Base-by-base conservation (phyloP, 1,140 invertebrate species). In the Sinonovacula constricta region DNA sequence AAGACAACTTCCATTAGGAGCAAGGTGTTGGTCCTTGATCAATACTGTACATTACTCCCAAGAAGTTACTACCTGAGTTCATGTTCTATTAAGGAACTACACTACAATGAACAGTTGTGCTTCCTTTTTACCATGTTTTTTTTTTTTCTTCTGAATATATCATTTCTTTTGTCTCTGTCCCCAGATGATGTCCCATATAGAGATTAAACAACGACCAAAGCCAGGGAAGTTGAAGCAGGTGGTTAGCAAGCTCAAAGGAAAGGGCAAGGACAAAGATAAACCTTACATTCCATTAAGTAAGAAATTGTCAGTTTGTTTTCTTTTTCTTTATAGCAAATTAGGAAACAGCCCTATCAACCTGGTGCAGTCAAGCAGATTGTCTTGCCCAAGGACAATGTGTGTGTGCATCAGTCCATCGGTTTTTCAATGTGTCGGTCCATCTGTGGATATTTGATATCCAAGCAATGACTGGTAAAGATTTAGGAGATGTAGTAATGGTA, bases 221-320 rank as follows among this genome's bases (percentile, higher is more conserved):
- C 79, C 71, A 54, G 84, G 85, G 7, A 86, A 83, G 60, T 83
- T 86, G 51, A 85, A 83, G 34, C 83, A 85, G 51, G 85, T 86
- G 0, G 86, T 84, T 62, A 83, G 77, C 75, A 86, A 86, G 31
- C 59, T 89, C 30, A 89, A 89, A 71, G 87, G 87, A 5, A 86
- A 83, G 79, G 81, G 76, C 14, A 81, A 84, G 60, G 81, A 83
- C 33, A 84, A 79, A 30, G 70, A 76, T 39, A 83, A 82, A 68
- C 31, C 57, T 28, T 68, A 77, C 72, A 83, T 83, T 75, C 85
- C 83, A 77, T 62, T 78, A 31, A 72, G 83, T 86, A 69, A 83
- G 79, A 62, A 30, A 26, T 33, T n/a, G 12, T 56, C 12, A 59
- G 1, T 60, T n/a, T n/a, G n/a, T n/a, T n/a, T n/a, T n/a, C n/a